Evolutionary conservation across 2,888 invertebrate genomes (phyloP), one percentile per base, ranked within the genome.

Genomic region (Mimas tiliae): DNA sequence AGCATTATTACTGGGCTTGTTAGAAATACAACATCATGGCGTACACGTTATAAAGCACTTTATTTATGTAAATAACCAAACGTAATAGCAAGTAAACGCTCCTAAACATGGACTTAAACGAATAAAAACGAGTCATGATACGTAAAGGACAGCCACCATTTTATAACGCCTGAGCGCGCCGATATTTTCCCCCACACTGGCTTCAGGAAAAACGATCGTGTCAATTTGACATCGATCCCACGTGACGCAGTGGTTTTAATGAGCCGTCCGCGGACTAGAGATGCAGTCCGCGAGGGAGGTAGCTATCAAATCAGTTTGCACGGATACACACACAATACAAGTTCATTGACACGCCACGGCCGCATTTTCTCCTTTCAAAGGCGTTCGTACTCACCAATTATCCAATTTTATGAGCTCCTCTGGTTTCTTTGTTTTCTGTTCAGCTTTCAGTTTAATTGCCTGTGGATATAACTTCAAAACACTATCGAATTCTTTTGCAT

Each of bases 321-420:
- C 94, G 93, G 93, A 93, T 93, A 94, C 93, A 93, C 93, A 94
- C 93, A 93, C 94, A 94, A 93, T 94, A 93, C 93, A 94, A 94
- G 94, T 94, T 94, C 94, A 94, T 94, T 94, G 94, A 94, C 94
- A 94, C 94, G 93, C 93, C 93, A 93, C 94, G 93, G 93, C 93
- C 93, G 94, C 94, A 92, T 93, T 94, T 94, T 93, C 93, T 93
- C 93, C 91, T 90, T 88, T 83, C 86, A 88, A 92, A 91, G 89
- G 88, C 89, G 91, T 90, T 88, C 82, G 83, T 86, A 96, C 97
- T 97, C 94, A 98, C 98, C 98, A 98, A 91, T 97, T 97, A 94
- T 98, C 98, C 94, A 98, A 95, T 94, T 98, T 98, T 92, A 98
- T 96, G 86, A 98, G 95, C 94, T 98, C 98, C 90, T 98, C 98